Evolutionary conservation across 37 sponge, comb jelly and placozoan genomes (phyloP), one percentile per base, ranked within the genome.

Genomic region (Geodia barretti): DNA sequence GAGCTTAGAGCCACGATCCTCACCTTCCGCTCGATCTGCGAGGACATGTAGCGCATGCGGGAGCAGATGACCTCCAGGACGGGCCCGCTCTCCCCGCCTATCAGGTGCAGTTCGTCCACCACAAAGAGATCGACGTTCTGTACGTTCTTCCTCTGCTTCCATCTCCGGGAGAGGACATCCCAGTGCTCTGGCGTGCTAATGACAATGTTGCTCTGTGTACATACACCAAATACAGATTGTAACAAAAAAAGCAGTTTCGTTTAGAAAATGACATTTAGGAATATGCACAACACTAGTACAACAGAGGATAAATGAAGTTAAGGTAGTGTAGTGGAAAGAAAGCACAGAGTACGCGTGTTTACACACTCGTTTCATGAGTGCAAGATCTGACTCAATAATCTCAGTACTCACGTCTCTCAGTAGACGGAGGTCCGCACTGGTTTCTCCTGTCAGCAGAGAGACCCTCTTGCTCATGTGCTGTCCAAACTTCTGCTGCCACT

Each of bases 91-190:
- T 96, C 99, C 54, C 91, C 93, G 60, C 97, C 97, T 37, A 98
- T 96, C 54, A 98, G 90, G 72, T 98, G 97, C 20, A 92, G 86
- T 74, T 98, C 97, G 64, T 98, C 99, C 25, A 83, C 89, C 38
- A 98, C 88, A 65, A 98, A 98, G 82, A 98, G 74, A 37, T 80
- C 69, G 31, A 98, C 97, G 82, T 94, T 92, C 71, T 96, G 97
- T 41, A 98, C 97, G 74, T 96, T 88, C 86, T 96, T 98, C 41
- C 99, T 72, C 83, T 98, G 99, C 68, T 96, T 98, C 99, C 99
- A 98, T n/a, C 99, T 82, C 31, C 99, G 80, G 38, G 97, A 96
- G 41, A 98, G 83, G 32, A 94, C 88, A 39, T 98, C 99, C 99
- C 99, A 98, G 59, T 98, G 87, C 68, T 92, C 95, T 8, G 99